Base-by-base conservation (phyloP, 2,888 invertebrate genomes). In the Ligdia adustata region DNA sequence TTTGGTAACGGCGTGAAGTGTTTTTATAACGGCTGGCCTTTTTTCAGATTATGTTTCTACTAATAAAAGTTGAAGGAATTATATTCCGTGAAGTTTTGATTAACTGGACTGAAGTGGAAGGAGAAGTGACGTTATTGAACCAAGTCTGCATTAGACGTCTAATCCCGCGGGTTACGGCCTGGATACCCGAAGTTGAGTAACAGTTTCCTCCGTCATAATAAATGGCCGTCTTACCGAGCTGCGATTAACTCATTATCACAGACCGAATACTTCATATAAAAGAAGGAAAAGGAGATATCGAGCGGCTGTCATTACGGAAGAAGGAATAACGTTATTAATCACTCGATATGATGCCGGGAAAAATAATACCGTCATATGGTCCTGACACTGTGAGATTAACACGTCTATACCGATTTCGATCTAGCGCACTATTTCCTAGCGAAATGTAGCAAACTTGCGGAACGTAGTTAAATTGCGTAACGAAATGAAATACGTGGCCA, bases 301-400 rank as follows among this genome's bases (percentile, higher is more conserved):
- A 72, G 66, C 61, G 58, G 70, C 66, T 74, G 80, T 75, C 79
- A 78, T 81, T 81, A 79, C 64, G 70, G 70, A 64, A 75, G 67
- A 80, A 75, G 74, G 74, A 84, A 82, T 79, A 77, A 76, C 73
- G 82, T 82, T 88, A 89, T 88, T 89, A 88, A 89, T 89, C 86
- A 85, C 75, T 73, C 65, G 72, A 84, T 83, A 81, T 79, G 80
- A 82, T 80, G 75, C 77, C 62, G 75, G 66, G 82, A 79, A 84
- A 84, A 88, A 86, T 86, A 87, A 83, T 84, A 84, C 79, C 86
- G 85, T 86, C 88, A 86, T 81, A 82, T 88, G 88, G 69, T 82
- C 75, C 65, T 74, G 88, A 87, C 88, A 83, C 75, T 70, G 75
- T 73, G 79, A 82, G 85, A 89, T 87, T 88, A 88, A 86, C 84